Percentiles rank a stretch among this genome's conserved stretches.
These are phyloP conservation scores for Aratinga solstitialis DNA, from an alignment of 2,797 vertebrate species.

Conservation along the genomic window DNA sequence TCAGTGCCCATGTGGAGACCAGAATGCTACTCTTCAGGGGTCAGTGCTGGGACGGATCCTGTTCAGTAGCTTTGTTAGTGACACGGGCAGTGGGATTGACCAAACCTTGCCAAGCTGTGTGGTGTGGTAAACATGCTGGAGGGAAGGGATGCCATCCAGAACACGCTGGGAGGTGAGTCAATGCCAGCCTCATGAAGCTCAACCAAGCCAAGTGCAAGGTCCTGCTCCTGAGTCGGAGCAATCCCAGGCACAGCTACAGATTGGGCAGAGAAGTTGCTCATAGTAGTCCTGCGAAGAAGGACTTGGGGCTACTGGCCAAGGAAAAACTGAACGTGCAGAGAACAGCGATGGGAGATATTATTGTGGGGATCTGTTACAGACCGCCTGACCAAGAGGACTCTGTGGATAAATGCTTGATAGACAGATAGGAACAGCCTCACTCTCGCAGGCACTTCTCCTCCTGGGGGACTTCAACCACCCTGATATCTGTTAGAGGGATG, in stretches of 20 bases:
- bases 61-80: not conserved
- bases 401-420: too few relatives aligned
- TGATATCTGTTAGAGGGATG: too few relatives aligned
- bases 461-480: too few relatives aligned
- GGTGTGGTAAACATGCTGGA: not conserved
- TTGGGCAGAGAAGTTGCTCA: not conserved
- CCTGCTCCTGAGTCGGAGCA: not conserved
- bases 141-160: not conserved
- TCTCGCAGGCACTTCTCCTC: too few relatives aligned
- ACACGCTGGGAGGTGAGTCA: not conserved
- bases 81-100: not conserved
- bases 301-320: not conserved
- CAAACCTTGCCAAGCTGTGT: not conserved
- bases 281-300: not conserved
- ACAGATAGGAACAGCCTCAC: too few relatives aligned
- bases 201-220: not conserved
- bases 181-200: not conserved
- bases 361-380: too few relatives aligned
- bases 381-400: too few relatives aligned
- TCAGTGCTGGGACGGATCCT: not conserved
- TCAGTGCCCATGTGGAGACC: not conserved
- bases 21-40: not conserved
- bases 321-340: not conserved
- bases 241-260: not conserved
- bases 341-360: too few relatives aligned